phyloP scores from a whole-genome alignment of 2,797 vertebrate genomes.

The Pantherophis vulpinus region DNA sequence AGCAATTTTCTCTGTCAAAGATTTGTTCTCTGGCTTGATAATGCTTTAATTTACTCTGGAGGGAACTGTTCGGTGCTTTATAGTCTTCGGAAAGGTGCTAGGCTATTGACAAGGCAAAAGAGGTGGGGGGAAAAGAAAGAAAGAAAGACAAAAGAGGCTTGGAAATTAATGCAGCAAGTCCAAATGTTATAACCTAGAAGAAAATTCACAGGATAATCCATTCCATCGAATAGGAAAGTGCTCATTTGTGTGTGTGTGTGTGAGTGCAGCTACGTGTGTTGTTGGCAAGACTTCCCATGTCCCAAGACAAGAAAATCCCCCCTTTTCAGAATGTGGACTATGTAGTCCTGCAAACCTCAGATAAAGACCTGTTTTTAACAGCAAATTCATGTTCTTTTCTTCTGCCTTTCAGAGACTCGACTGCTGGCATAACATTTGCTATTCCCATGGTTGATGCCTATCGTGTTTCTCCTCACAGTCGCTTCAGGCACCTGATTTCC shows the following conservation, averaged over 20 bases:
- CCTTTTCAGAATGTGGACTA: neutral
- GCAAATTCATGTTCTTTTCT: neutral
- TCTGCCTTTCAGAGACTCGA: neutral
- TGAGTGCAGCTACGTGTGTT: neutral
- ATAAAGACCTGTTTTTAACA: neutral
- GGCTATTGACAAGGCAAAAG: neutral
- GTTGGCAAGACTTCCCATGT: neutral
- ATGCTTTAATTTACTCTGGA: neutral
- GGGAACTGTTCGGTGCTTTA: constrained; percentile 10
- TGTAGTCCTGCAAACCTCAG: neutral
- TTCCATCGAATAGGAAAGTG: neutral
- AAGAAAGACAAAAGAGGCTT: neutral
- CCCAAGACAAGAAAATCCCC: neutral
- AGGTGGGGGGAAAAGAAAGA: neutral
- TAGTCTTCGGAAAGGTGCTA: constrained; percentile 21
- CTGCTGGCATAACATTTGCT: neutral
- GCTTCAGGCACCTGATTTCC: no score
- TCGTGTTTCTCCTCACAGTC: no score
- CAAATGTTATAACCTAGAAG: neutral
- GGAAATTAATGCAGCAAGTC: neutral
- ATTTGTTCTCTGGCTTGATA: constrained; percentile 24
- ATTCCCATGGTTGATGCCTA: no score
- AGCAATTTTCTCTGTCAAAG: constrained; percentile 30
- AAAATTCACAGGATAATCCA: neutral
- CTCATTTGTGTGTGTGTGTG: neutral